A percentile compares a stretch with the other conserved stretches of the same genome.
These are phyloP conservation scores for Drosophila miranda DNA, from an alignment of 1,140 invertebrate genomes.

Conservation along the genomic window DNA sequence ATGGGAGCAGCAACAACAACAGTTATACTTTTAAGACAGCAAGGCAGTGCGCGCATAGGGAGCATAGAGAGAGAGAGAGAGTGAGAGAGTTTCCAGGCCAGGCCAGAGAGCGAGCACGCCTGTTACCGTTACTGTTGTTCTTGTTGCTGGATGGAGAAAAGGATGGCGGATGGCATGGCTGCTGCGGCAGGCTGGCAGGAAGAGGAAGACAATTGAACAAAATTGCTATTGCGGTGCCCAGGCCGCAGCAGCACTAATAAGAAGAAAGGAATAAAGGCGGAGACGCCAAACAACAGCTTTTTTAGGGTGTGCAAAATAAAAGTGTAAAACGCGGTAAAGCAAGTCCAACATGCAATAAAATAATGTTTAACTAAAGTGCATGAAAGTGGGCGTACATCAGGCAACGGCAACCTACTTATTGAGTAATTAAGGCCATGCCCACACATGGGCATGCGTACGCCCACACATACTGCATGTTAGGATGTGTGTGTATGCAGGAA, in stretches of 20 bases:
- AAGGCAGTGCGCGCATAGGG: constrained; percentile 41
- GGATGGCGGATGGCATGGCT: background rate
- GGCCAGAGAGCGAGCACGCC: constrained; percentile 37
- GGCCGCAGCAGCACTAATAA: constrained; percentile 65
- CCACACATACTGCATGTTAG: constrained; percentile 24
- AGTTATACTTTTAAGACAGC: constrained; percentile 13
- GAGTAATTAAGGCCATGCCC: constrained; percentile 67
- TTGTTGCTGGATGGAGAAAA: background rate
- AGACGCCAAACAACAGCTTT: constrained; percentile 5
- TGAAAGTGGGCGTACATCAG: constrained; percentile 32
- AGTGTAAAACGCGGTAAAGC: background rate
- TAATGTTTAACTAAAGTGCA: constrained; percentile 64
- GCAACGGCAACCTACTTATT: constrained; percentile 62
- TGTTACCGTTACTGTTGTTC: constrained; percentile 54
- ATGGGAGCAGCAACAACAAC: constrained; percentile 21
- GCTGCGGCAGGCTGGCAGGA: constrained; percentile 21
- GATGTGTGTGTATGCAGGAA: constrained; percentile 22
- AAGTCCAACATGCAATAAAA: constrained; percentile 25
- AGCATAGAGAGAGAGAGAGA: constrained; percentile 18
- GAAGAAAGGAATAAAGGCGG: constrained; percentile 4
- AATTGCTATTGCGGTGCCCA: constrained; percentile 72
- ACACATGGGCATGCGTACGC: constrained; percentile 26
- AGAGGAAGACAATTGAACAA: constrained; percentile 73
- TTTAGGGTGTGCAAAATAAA: constrained; percentile 6
- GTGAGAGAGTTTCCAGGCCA: constrained; percentile 9